Conservation (phyloP, 2,797 vertebrate genomes). For the Silurus lanzhouensis region DNA sequence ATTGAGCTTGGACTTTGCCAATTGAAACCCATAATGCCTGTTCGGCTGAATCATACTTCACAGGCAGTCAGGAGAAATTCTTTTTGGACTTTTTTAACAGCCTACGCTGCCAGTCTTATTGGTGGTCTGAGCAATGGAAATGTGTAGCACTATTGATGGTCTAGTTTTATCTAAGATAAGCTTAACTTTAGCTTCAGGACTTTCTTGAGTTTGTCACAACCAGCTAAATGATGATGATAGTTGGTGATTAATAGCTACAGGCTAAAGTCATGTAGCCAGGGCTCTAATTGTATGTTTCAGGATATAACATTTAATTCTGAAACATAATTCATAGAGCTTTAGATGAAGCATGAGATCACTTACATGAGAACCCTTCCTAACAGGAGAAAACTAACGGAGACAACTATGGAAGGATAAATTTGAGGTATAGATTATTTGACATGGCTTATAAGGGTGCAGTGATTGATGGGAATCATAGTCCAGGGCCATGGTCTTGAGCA, state of each 20-base stretch:
- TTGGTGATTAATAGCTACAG: background rate
- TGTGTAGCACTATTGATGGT: background rate
- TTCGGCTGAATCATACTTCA: background rate
- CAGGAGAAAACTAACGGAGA: too few species aligned
- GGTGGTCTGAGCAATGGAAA: background rate
- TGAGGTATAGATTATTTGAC: too few species aligned
- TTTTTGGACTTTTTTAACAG: slow-evolving; percentile 1
- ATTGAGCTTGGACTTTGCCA: slow-evolving; percentile 15
- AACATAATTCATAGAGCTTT: too few species aligned
- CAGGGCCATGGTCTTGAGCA: too few species aligned
- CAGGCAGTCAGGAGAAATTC: background rate
- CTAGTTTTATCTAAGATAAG: background rate
- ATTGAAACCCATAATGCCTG: background rate
- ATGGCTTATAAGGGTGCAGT: too few species aligned
- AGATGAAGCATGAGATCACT: too few species aligned
- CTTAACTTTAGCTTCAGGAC: background rate
- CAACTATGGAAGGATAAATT: too few species aligned
- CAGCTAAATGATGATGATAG: background rate
- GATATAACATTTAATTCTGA: background rate
- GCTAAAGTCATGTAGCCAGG: too few species aligned
- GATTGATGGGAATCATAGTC: too few species aligned
- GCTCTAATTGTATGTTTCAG: background rate
- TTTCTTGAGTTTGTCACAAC: background rate
- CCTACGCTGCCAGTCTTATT: slow-evolving; percentile 24
- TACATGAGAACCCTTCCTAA: too few species aligned